phyloP scores from a whole-genome alignment of 30 jellyfish, hydroid and myxozoan genomes.

The Aurelia sp. region DNA sequence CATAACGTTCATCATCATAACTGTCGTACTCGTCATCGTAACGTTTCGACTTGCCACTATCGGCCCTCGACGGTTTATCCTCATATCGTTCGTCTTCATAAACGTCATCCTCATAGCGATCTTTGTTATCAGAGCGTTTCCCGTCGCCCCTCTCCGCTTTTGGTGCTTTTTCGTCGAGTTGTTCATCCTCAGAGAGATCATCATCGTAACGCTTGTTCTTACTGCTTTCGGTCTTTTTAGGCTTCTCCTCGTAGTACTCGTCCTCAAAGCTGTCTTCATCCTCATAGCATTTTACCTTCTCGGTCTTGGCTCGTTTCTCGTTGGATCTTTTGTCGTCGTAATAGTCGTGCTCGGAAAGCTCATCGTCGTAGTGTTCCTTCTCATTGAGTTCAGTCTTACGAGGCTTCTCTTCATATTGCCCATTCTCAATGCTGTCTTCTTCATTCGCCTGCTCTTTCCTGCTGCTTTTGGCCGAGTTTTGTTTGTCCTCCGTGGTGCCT shows the following conservation, averaged over 20 bases:
- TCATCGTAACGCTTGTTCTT: not conserved
- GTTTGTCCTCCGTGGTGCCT: not conserved
- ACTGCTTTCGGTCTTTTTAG: not conserved
- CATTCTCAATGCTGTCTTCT: not conserved
- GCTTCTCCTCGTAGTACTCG: not conserved
- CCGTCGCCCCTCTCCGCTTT: not conserved
- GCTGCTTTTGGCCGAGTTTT: not conserved
- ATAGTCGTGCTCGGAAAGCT: constrained; percentile 1
- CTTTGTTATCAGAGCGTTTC: not conserved
- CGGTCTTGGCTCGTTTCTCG: too few species aligned
- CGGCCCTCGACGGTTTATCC: not conserved
- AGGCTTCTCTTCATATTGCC: not conserved
- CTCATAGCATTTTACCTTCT: not conserved
- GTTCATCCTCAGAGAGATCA: not conserved
- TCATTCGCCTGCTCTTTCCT: not conserved
- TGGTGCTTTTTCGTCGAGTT: too few species aligned
- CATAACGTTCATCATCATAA: not conserved
- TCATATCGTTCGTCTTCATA: constrained; percentile 1
- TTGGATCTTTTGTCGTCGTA: not conserved
- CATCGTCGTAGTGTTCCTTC: not conserved
- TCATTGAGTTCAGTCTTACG: not conserved
- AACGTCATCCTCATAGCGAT: not conserved
- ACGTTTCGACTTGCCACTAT: not conserved
- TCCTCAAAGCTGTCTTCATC: not conserved
- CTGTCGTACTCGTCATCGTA: constrained; percentile 20